Base-by-base conservation (phyloP, 2,797 vertebrate genomes). In the Phoxinus dragarum region DNA sequence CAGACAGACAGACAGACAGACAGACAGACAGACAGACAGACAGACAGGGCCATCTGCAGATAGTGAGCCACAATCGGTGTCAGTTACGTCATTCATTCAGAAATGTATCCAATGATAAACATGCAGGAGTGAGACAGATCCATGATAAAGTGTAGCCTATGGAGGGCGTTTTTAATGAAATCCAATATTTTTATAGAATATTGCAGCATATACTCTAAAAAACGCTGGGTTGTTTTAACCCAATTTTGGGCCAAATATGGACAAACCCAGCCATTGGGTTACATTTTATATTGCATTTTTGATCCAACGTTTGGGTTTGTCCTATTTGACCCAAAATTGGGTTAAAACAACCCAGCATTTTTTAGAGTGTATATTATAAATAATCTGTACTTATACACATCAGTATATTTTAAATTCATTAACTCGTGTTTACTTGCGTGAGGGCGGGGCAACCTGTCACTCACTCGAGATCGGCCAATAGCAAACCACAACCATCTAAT, bases 1-100 rank as follows among this genome's bases (percentile, higher is more conserved):
- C 81, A 73, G 68, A 74, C 61, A 42, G 77, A 27, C 27, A 82
- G 80, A 74, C 81, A 73, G 68, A 74, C 61, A 42, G 77, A 80
- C 49, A 73, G 80, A 81, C 73, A 64, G 44, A 27, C 27, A 82
- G 80, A 74, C 81, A 73, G 68, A 74, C 61, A 42, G 77, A 80
- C 49, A 73, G 80, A 81, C 73, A 64, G 44, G 72, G 59, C 16
- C 82, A 76, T 84, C 54, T 74, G 81, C 54, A n/a, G 54, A 83
- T 38, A 52, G 40, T 12, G 54, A 3, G 77, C 56, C 3, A 34
- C 77, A 47, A 2, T 76, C 73, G 38, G 19, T 76, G 19, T 3
- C 27, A 34, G 61, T 31, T 31, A 6, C 61, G 31, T 31, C 23
- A 14, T 64, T 14, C 59, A 14, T 27, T 27, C 59, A 27, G 59